phyloP scores from a whole-genome alignment of 2,888 invertebrate species.

The Hetaerina titia region DNA sequence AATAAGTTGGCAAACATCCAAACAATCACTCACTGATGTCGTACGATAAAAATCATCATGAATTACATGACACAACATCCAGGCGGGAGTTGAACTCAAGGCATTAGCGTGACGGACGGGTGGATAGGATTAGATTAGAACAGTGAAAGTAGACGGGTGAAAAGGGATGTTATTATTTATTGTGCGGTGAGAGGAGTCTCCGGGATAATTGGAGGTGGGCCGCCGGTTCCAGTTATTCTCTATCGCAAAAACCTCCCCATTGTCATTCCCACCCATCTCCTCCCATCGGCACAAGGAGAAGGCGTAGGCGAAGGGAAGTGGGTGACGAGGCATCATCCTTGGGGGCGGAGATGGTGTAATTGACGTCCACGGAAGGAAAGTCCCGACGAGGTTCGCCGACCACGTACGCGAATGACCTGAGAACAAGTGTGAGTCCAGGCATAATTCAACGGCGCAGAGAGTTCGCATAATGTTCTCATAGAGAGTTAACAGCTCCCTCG shows the following conservation, averaged over 20 bases:
- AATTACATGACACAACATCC: too few species aligned
- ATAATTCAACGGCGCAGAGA: not conserved
- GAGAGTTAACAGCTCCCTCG: not conserved
- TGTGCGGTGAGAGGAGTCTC: not conserved
- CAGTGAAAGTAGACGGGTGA: not conserved
- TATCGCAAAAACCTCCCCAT: too few species aligned
- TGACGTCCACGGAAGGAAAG: not conserved
- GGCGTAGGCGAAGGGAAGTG: too few species aligned
- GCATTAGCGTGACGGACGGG: too few species aligned
- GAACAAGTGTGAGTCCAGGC: not conserved
- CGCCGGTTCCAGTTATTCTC: not conserved
- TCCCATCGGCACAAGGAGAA: too few species aligned
- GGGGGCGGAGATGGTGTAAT: not conserved
- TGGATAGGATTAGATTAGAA: too few species aligned
- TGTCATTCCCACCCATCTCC: too few species aligned
- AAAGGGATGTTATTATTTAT: not conserved
- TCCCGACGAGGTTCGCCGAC: constrained; percentile 9
- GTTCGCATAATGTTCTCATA: not conserved
- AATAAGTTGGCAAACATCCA: too few species aligned
- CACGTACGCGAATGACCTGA: not conserved
- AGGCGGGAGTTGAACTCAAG: too few species aligned
- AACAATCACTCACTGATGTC: too few species aligned
- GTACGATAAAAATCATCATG: too few species aligned
- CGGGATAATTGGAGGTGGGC: not conserved
- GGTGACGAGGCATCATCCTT: too few species aligned